These are phyloP conservation scores for Strix uralensis DNA, from an alignment of 2,113 vertebrate genomes.

Conservation along the genomic window DNA sequence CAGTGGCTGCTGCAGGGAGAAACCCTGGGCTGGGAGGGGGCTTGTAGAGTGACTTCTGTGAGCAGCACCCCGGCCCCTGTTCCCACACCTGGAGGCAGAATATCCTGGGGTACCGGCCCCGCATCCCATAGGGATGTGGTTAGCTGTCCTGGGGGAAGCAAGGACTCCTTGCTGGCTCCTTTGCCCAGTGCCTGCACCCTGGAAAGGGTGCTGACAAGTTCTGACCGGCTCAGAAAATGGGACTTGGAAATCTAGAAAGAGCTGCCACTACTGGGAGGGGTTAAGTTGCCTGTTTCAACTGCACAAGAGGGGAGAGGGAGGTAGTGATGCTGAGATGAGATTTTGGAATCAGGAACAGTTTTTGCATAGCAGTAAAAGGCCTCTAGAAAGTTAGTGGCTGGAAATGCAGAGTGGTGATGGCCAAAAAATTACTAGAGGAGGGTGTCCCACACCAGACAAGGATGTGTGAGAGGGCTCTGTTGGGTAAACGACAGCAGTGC, in stretches of 20 bases:
- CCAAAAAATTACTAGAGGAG: not conserved
- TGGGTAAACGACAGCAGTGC: not conserved
- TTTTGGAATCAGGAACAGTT: not conserved
- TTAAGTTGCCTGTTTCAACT: not conserved
- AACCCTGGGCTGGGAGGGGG: not conserved
- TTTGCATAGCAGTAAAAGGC: not conserved
- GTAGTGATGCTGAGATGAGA: not conserved
- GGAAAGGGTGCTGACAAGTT: not conserved
- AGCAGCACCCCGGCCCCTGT: too few species aligned
- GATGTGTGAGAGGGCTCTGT: not conserved
- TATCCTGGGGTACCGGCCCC: too few species aligned
- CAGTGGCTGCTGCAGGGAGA: not conserved
- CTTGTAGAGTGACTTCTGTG: too few species aligned
- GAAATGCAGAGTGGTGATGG: not conserved
- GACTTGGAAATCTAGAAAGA: not conserved
- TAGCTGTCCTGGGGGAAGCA: not conserved
- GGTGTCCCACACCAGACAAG: not conserved
- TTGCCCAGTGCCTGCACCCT: not conserved
- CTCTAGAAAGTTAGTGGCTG: not conserved
- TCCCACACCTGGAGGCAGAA: too few species aligned
- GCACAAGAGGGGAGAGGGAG: not conserved
- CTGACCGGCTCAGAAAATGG: not conserved
- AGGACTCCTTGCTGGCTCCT: not conserved
- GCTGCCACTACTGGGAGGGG: not conserved
- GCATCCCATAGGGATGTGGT: not conserved